phyloP scores from a whole-genome alignment of 2,113 vertebrate species.

The Psephotus haematonotus region DNA sequence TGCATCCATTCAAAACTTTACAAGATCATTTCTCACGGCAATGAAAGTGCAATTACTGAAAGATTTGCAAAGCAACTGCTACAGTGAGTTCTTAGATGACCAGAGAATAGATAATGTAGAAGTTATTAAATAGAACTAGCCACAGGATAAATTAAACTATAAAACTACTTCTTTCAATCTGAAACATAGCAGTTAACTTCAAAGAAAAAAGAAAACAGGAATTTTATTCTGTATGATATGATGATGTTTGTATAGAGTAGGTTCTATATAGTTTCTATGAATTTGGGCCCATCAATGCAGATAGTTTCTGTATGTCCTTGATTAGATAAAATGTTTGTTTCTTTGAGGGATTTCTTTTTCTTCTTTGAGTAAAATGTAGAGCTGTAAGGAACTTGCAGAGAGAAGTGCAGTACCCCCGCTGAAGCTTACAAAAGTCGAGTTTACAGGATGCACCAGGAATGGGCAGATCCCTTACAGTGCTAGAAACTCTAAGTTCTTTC shows the following conservation, averaged over 20 bases:
- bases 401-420: neutral
- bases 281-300: neutral
- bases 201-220: neutral
- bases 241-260: neutral
- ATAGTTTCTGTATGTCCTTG: neutral
- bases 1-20: constrained; percentile 30
- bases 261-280: neutral
- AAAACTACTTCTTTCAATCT: constrained; percentile 2
- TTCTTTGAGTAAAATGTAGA: neutral
- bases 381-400: neutral
- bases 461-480: neutral
- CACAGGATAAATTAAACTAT: neutral
- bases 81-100: constrained; percentile 5
- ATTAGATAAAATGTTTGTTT: neutral
- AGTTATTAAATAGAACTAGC: neutral
- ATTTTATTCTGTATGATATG: neutral
- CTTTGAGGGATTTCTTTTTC: neutral
- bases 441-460: neutral
- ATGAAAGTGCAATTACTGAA: constrained; percentile 61
- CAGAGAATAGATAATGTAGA: constrained; percentile 2
- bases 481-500: neutral
- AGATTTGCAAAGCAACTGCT: constrained; percentile 54
- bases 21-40: constrained; percentile 14
- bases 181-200: neutral
- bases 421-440: neutral